Base-by-base conservation (phyloP, 2,113 vertebrate species). In the Pipra filicauda region DNA sequence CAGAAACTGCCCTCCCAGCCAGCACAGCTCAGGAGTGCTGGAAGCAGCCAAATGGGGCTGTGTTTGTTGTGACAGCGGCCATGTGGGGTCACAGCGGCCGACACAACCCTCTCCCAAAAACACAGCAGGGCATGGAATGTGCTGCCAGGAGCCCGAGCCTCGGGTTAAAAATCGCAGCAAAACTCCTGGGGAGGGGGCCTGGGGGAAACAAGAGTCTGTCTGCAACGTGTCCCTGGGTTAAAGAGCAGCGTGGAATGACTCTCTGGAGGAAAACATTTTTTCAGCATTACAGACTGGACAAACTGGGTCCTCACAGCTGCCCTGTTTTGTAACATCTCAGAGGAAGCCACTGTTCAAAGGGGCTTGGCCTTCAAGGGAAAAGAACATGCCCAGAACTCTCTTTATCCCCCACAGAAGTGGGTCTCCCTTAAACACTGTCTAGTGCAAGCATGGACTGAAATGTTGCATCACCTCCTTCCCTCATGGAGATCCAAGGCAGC, bases 111-210 rank as follows among this genome's bases (percentile, higher is more conserved):
- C 23, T 24, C 27, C 86, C 69, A 28, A 58, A 70, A 9, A 7
- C 2, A 1, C 23, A 18, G 78, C 44, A 64, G 41, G 61, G 67
- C 21, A 9, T 5, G 41, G 64, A 24, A 9, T 0, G 2, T 8
- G 72, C 28, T 55, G 78, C 78, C 1, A 7, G 33, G 43, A 79
- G 35, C 44, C 30, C 5, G 20, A 33, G 28, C 52, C 31, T 13
- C 4, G 67, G 64, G 11, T 43, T 70, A 57, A 3, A 81, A 66
- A 28, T 6, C 57, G 10, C 62, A 39, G 82, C 8, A 39, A 20
- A 33, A 44, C 58, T 35, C 20, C 3, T 1, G 58, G 33, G 22
- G 22, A 27, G 37, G 71, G 57, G 58, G 30, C 10, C 28, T 69
- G 76, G 12, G 77, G 77, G 89, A 87, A 85, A 12, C 39, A 8